Base-by-base conservation (phyloP, 2,113 vertebrate genomes). In the Aspiorhynchus laticeps region DNA sequence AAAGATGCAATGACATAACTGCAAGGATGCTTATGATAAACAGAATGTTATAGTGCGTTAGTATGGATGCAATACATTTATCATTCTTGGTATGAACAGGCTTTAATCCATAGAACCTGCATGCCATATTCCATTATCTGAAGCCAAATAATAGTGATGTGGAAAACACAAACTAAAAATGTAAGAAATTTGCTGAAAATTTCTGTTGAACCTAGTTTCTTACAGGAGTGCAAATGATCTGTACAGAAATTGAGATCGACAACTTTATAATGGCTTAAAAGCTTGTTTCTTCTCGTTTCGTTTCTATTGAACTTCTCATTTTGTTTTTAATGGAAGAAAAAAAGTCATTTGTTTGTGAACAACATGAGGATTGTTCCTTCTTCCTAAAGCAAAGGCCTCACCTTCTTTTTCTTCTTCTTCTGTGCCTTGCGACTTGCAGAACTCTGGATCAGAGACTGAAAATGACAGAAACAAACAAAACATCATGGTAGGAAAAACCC, bases 371-470 rank as follows among this genome's bases (percentile, higher is more conserved):
- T 51, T 53, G 51, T 21, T 21, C 17, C 51, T 21, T 19, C 21
- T 21, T 48, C 46, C 46, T 56, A 24, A n/a, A n/a, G 7, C 21
- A 61, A 61, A 61, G 56, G 7, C 36, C 86, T 89, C 88, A 99
- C 98, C 98, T 99, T 99, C 96, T 99, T 99, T 96, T 99, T 99
- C 97, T 99, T 99, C 94, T 98, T 99, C 94, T 99, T 99, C 93
- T 99, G 98, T 51, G 97, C 97, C 95, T 98, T 99, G 71, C 98
- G 94, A 93, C 98, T 99, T 84, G 97, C 97, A 67, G 98, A 99
- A 94, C 97, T 99, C 83, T 98, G 97, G 90, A 99, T 95, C 80
- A 99, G 96, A 91, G 97, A 96, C 98, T 99, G 86, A 41, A 90
- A 86, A 3, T 36, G 1, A 41, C 69, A 41, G 21, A 79, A 69